Evolutionary conservation across 2,888 invertebrate species (phyloP).

Genomic region (Choreutis nemorana): DNA sequence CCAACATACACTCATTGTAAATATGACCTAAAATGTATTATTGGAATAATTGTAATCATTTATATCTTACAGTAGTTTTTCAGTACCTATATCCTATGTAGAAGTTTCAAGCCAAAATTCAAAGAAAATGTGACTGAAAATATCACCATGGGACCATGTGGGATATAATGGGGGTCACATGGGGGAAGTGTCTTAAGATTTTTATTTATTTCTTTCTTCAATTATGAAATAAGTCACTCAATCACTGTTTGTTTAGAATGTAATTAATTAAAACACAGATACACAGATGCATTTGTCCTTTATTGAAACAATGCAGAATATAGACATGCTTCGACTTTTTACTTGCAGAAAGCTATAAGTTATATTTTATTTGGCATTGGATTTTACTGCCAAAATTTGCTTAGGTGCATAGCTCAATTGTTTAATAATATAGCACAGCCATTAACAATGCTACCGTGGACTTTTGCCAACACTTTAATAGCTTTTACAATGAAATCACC

Average conservation of each 20-base stretch:
- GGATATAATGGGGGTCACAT: no score
- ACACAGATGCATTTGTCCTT: conserved; percentile 40
- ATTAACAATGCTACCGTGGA: conserved; percentile 36
- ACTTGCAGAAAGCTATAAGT: conserved; percentile 23
- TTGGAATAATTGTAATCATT: no score
- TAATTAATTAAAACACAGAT: conserved; percentile 12
- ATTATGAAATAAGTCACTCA: no score
- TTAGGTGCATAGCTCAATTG: background rate
- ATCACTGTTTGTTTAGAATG: background rate
- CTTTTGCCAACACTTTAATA: conserved; percentile 27
- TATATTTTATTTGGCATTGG: conserved; percentile 17
- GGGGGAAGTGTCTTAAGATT: no score
- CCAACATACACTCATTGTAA: no score
- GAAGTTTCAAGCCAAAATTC: no score
- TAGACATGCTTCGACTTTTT: conserved; percentile 38
- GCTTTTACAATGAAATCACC: conserved; percentile 18
- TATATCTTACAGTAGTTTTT: no score
- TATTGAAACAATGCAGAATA: conserved; percentile 43
- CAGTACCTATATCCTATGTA: no score
- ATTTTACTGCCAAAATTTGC: conserved; percentile 10
- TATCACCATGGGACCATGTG: no score
- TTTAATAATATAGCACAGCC: conserved; percentile 40
- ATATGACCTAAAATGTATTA: no score
- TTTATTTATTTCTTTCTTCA: no score
- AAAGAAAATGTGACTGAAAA: no score